phyloP scores from a whole-genome alignment of 2,113 vertebrate species.

The Pseudorasbora parva region DNA sequence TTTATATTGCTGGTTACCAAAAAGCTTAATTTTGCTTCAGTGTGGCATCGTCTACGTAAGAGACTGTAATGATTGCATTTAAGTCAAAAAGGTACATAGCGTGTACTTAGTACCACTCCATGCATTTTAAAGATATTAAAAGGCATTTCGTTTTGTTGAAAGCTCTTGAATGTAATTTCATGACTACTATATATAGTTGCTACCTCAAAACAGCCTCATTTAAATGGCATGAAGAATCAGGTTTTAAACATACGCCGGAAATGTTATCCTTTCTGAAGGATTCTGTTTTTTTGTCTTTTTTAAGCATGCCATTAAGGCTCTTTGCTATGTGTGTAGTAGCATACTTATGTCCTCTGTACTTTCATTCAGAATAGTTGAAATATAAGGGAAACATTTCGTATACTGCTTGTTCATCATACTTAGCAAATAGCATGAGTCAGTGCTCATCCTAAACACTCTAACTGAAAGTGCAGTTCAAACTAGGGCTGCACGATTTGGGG shows the following conservation, averaged over 20 bases:
- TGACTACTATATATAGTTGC: neutral
- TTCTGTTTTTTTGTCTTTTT: neutral
- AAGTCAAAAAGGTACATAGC: neutral
- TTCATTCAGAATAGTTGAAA: neutral
- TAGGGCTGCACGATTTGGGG: no score
- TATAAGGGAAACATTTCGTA: neutral
- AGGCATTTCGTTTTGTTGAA: constrained; percentile 2
- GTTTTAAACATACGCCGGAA: neutral
- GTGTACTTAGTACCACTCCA: neutral
- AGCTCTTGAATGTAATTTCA: constrained; percentile 14
- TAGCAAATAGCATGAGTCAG: neutral
- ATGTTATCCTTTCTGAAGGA: neutral
- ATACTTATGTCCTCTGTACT: neutral
- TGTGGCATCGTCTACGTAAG: neutral
- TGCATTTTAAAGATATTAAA: constrained; percentile 13
- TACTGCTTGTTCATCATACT: neutral
- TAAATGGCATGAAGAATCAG: neutral
- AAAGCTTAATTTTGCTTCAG: neutral
- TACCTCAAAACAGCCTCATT: neutral
- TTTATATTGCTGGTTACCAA: neutral
- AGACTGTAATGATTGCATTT: neutral
- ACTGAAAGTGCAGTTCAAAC: neutral
- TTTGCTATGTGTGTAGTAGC: neutral
- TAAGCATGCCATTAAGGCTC: neutral
- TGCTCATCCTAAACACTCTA: neutral